Evolutionary conservation across 2,113 vertebrate species (phyloP), one percentile per base, ranked within the genome.

Genomic region (Dromas ardeola): DNA sequence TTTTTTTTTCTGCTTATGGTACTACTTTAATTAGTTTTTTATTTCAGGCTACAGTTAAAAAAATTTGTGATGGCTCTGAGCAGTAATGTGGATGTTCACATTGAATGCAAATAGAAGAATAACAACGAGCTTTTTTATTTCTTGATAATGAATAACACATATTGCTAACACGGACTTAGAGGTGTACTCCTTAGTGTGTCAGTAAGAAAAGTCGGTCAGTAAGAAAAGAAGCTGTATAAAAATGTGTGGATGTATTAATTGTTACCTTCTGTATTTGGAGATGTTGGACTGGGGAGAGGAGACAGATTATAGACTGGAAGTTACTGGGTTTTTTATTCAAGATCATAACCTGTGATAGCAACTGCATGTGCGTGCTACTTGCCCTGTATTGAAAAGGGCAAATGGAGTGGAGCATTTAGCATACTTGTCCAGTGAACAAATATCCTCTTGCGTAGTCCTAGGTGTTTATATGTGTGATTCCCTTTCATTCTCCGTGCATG

Each of bases 11-110:
- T 2, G 0, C 82, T n/a, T 72, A 53, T 30, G 21, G 53, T 42
- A 26, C n/a, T 73, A 34, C 29, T 81, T 20, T 82, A 90, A 77
- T 73, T 86, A 90, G 42, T 8, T 92, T 95, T 94, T 95, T 88
- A 73, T 90, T 88, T 73, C 45, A 86, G 50, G 13, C 50, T 81
- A n/a, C 53, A 88, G 18, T 72, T 72, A 45, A 92, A 88, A 90
- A 89, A 80, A 80, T 0, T 91, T 7, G 29, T 45, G 58, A 30
- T 70, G 30, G 55, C 38, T 92, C 27, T 94, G 59, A 94, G 93
- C 59, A 70, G 50, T 42, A 62, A 53, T 90, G 86, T 69, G 49
- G 62, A 92, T 56, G 50, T 77, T 95, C 63, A 73, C 59, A 62
- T 6, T 86, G 88, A 92, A 95, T 86, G 49, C 36, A 90, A 83